Evolutionary conservation across 2,888 invertebrate species (phyloP), one percentile per base, ranked within the genome.

Genomic region (Drosophila buzzatii): DNA sequence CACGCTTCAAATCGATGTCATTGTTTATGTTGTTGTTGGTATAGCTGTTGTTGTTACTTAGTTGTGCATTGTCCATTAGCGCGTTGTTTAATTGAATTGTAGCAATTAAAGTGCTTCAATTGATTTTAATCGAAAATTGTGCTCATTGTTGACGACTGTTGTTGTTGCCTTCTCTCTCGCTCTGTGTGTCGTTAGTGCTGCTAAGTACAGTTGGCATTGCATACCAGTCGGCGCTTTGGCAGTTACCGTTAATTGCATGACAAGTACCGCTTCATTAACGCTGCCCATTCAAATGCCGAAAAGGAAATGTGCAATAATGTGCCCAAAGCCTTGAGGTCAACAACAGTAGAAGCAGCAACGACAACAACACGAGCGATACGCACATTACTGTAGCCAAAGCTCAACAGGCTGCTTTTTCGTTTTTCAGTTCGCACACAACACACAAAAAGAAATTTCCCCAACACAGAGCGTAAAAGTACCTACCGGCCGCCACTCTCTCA

Each of bases 61-160:
- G 69, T 53, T 67, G 57, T 59, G 52, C 56, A 56, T 62, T 73
- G 65, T 73, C 81, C 90, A 85, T 88, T 89, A 85, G 79, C 76
- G 85, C 75, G 81, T 70, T 80, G 80, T 90, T 91, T 90, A 90
- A 91, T 90, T 89, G 90, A 90, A 90, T 90, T 89, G 90, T 76
- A 72, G 78, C 89, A 90, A 90, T 91, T 90, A 91, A 90, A 91
- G 85, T 90, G 89, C 89, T 91, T 91, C 87, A 91, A 86, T 88
- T 88, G 87, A 83, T 90, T 90, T 85, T 88, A 90, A 88, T 90
- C 90, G 86, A 88, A 86, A 89, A 78, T 90, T 90, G 85, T 76
- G 52, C 85, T 71, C 85, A 88, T 90, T 90, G 90, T 88, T 70
- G 56, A 69, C 75, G 81, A 75, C 76, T 72, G 73, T 49, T 64